phyloP scores from a whole-genome alignment of 2,888 invertebrate species.

The Tryphoninae sp. region DNA sequence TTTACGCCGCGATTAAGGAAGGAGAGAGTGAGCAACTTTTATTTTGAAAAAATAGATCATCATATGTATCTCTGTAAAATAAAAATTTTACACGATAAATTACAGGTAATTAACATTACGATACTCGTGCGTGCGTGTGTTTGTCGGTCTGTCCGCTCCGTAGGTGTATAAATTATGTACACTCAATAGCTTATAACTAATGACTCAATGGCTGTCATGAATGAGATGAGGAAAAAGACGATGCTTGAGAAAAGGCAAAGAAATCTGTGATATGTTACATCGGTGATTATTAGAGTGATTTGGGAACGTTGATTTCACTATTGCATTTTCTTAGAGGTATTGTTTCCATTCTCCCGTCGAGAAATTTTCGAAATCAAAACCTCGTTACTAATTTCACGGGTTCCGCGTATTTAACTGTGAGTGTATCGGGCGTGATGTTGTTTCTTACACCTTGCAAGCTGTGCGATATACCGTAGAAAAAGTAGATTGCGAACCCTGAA shows the following conservation, averaged over 20 bases:
- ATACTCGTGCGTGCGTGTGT: conserved; percentile 3
- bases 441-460: conserved; percentile 85
- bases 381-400: conserved; percentile 68
- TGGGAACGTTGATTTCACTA: neutral
- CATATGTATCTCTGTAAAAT: conserved; percentile 59
- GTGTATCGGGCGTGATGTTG: conserved; percentile 67
- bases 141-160: neutral
- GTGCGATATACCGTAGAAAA: conserved; percentile 91
- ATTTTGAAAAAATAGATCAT: conserved; percentile 46
- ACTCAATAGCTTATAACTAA: conserved; percentile 40
- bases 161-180: conserved; percentile 48
- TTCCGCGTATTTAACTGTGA: conserved; percentile 69
- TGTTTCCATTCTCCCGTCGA: neutral
- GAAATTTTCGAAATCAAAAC: conserved; percentile 49
- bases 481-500: conserved; percentile 92
- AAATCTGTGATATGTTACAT: conserved; percentile 29
- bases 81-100: conserved; percentile 56
- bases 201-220: conserved; percentile 56
- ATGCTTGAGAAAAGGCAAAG: conserved; percentile 17
- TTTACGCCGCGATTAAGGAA: neutral
- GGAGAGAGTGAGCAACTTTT: conserved; percentile 20
- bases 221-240: conserved; percentile 22
- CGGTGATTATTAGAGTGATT: conserved; percentile 29
- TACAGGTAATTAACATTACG: neutral
- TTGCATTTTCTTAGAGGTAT: neutral